Evolutionary conservation across 2,113 vertebrate genomes (phyloP), one percentile per base, ranked within the genome.

Genomic region (Murina feae): DNA sequence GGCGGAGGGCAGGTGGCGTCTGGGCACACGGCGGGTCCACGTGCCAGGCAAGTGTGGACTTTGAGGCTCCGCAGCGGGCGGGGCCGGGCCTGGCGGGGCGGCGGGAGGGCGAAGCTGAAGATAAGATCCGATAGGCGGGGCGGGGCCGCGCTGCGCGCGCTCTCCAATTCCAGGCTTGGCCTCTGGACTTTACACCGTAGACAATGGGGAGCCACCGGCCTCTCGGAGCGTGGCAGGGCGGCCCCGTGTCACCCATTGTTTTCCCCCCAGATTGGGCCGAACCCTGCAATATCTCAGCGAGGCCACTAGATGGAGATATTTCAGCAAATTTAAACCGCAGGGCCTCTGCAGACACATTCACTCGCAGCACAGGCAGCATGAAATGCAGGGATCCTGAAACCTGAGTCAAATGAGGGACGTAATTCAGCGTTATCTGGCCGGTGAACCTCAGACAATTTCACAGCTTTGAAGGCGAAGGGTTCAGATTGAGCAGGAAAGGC

Each of bases 301-400:
- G 75, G 47, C 98, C 98, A 97, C 98, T 98, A 98, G 98, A 97
- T 98, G 98, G 98, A 79, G 91, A 23, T 37, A 80, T 98, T 97
- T 97, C 96, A 97, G 98, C 97, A 98, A 63, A 93, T 97, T 98
- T 98, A 83, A 81, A 0, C 23, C 0, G 0, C 55, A 18, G 32
- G 0, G 76, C 11, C 28, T 42, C 35, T 32, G 20, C 1, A 6
- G 42, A 65, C 30, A 8, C 18, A 25, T 28, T n/a, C 17, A 23
- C 7, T 25, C 9, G 25, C 44, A 12, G 75, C 63, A 18, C 6
- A 18, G 0, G 32, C 58, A 14, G 35, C 20, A 21, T 25, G 65
- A 72, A 65, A 42, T 23, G 5, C 85, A 39, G 55, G 25, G 28
- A 16, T 18, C 65, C 60, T 6, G 69, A 83, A 86, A 65, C 68